phyloP scores from a whole-genome alignment of 2,797 vertebrate genomes.

The Trematomus bernacchii region DNA sequence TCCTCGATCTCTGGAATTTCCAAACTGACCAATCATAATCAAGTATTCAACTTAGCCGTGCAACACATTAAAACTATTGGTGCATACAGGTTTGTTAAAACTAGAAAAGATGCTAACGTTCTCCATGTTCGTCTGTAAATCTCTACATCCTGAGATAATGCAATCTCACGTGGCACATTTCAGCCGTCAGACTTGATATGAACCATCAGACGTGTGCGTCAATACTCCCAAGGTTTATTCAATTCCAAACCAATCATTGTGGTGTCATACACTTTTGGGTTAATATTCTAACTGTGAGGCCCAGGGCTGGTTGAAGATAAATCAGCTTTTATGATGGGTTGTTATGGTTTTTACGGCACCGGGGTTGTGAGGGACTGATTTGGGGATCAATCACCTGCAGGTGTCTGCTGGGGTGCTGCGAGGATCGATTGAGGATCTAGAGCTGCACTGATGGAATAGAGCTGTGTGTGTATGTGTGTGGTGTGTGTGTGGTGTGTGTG shows the following conservation, averaged over 20 bases:
- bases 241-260: slow-evolving; percentile 87
- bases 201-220: slow-evolving; percentile 80
- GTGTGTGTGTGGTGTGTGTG: slow-evolving; percentile 50
- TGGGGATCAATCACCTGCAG: slow-evolving; percentile 87
- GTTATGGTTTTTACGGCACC: slow-evolving; percentile 87
- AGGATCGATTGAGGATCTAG: slow-evolving; percentile 82
- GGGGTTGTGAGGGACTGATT: slow-evolving; percentile 87
- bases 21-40: no score
- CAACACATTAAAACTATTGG: not conserved
- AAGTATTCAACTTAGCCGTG: no score
- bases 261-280: slow-evolving; percentile 88
- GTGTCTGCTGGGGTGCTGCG: slow-evolving; percentile 75
- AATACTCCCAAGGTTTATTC: slow-evolving; percentile 84
- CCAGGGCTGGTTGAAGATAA: slow-evolving; percentile 79
- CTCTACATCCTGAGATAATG: slow-evolving; percentile 45
- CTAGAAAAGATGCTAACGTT: slow-evolving; percentile 36
- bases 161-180: slow-evolving; percentile 68
- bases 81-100: slow-evolving; percentile 16
- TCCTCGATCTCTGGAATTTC: no score
- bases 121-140: slow-evolving; percentile 23
- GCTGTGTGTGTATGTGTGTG: slow-evolving; percentile 49
- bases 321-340: slow-evolving; percentile 90
- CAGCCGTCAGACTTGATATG: slow-evolving; percentile 75
- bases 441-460: slow-evolving; percentile 72
- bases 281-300: slow-evolving; percentile 83